Conservation (phyloP, 2,888 invertebrate genomes). For the Horisme vitalbata region DNA sequence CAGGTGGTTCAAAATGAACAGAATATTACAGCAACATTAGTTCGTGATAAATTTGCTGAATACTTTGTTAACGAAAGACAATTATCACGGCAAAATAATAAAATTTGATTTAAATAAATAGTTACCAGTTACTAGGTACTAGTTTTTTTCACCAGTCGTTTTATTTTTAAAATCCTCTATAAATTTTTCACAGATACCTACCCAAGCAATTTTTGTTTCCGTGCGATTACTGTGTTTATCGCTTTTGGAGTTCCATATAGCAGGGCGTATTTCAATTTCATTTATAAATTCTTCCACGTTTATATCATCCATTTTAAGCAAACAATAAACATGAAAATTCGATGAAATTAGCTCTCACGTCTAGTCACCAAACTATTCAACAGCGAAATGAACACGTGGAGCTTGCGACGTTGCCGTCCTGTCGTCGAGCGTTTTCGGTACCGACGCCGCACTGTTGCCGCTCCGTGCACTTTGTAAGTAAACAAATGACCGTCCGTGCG, state of each 20-base stretch:
- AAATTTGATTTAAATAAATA: no score
- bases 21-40: no score
- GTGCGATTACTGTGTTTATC: background rate
- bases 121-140: no score
- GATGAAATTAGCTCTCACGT: constrained; percentile 10
- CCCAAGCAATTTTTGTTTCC: constrained; percentile 2
- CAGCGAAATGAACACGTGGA: constrained; percentile 1
- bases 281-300: no score
- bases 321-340: constrained; percentile 8
- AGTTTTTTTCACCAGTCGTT: no score
- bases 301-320: constrained; percentile 8
- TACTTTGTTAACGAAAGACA: no score
- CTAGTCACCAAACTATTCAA: constrained; percentile 8
- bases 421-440: constrained; percentile 16
- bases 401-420: constrained; percentile 7
- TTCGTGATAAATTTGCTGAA: no score
- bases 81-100: no score
- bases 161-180: no score
- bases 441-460: constrained; percentile 19
- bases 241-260: constrained; percentile 5
- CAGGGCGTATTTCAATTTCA: constrained; percentile 7
- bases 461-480: constrained; percentile 17
- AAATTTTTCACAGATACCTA: background rate
- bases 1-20: no score
- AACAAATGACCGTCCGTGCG: constrained; percentile 20